phyloP scores from a whole-genome alignment of 1,140 invertebrate species.

The Drosophila littoralis region DNA sequence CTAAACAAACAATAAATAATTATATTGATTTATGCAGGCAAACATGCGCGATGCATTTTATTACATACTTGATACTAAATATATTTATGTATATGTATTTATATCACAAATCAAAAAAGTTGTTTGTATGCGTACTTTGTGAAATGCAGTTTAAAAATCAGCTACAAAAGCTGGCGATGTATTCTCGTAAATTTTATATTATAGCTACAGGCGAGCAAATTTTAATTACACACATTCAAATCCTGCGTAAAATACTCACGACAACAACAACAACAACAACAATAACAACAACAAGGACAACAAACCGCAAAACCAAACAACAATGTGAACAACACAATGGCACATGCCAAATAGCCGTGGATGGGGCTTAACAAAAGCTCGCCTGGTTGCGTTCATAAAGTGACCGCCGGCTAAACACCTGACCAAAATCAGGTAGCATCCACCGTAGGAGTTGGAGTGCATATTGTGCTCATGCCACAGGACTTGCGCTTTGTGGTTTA shows the following conservation, averaged over 20 bases:
- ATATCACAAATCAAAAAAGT: conserved; percentile 15
- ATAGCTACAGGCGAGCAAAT: conserved; percentile 53
- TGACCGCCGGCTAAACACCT: conserved; percentile 64
- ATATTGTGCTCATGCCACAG: conserved; percentile 18
- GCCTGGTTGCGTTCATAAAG: conserved; percentile 63
- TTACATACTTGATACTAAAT: conserved; percentile 15
- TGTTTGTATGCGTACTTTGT: conserved; percentile 12
- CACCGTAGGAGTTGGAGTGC: not conserved
- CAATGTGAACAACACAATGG: conserved; percentile 45
- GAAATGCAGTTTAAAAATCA: conserved; percentile 64
- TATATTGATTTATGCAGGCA: conserved; percentile 35
- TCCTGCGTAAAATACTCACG: conserved; percentile 35
- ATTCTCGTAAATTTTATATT: conserved; percentile 56
- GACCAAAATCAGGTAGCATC: conserved; percentile 43
- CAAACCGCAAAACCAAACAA: conserved; percentile 18
- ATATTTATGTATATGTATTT: not conserved
- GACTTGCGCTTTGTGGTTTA: conserved; percentile 57
- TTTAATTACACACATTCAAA: conserved; percentile 71
- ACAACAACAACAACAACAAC: conserved; percentile 39
- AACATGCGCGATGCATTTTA: conserved; percentile 49
- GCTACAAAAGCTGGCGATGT: conserved; percentile 5
- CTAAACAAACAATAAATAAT: conserved; percentile 45
- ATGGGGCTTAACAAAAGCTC: conserved; percentile 54
- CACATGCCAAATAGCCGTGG: conserved; percentile 28
- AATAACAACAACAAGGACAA: conserved; percentile 7